Evolutionary conservation across 2,113 vertebrate species (phyloP).

Genomic region (Gulo gulo): DNA sequence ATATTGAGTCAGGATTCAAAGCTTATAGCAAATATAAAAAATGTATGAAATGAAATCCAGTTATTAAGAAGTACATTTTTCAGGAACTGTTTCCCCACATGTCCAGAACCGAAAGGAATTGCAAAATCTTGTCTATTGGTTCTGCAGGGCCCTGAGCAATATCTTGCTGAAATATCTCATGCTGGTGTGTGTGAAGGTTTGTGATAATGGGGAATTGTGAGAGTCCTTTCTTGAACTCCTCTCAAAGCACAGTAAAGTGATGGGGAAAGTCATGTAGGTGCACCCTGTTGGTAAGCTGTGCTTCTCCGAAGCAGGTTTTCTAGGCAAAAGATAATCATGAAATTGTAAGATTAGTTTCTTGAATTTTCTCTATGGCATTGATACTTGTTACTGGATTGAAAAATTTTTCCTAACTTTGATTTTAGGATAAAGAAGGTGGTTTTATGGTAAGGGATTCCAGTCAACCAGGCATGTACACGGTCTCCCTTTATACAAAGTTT

Average conservation of each 20-base stretch:
- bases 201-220: background rate
- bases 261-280: background rate
- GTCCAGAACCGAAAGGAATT: background rate
- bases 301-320: background rate
- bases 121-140: background rate
- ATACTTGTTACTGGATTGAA: background rate
- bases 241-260: background rate
- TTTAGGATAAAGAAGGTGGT: slow-evolving; percentile 96
- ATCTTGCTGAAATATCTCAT: background rate
- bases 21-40: background rate
- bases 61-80: slow-evolving; percentile 13
- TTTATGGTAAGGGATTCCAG: slow-evolving; percentile 97
- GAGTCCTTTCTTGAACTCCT: background rate
- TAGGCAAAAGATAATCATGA: background rate
- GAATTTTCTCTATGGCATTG: background rate
- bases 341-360: background rate
- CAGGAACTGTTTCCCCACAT: background rate
- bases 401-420: slow-evolving; percentile 56
- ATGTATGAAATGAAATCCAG: background rate
- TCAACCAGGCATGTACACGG: slow-evolving; percentile 89
- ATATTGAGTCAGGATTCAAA: background rate
- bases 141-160: background rate
- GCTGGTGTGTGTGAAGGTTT: background rate
- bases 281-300: background rate
- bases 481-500: slow-evolving; percentile 93